These are phyloP conservation scores for Drosophila busckii DNA, from an alignment of 1,140 invertebrate genomes.

Conservation along the genomic window DNA sequence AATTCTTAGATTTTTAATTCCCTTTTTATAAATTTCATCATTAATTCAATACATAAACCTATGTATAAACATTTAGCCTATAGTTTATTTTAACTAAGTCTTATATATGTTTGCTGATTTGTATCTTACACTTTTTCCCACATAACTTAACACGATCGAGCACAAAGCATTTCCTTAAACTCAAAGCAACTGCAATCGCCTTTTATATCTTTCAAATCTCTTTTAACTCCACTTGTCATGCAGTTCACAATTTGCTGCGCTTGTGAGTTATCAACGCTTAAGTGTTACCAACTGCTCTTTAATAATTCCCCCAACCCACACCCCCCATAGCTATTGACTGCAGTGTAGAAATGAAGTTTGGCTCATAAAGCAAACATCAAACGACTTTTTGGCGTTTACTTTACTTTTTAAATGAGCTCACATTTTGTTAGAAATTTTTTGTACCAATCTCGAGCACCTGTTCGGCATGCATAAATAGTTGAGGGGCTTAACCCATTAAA, in stretches of 20 bases:
- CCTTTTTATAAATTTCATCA: no score
- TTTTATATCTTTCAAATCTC: background rate
- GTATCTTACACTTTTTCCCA: no score
- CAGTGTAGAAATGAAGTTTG: conserved; percentile 35
- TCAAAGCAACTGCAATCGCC: no score
- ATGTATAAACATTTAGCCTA: no score
- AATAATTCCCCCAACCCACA: conserved; percentile 12
- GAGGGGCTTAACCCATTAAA: background rate
- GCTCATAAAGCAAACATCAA: conserved; percentile 67
- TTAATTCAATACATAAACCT: no score
- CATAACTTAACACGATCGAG: no score
- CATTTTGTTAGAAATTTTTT: conserved; percentile 67
- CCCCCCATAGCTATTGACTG: background rate
- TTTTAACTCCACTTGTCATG: conserved; percentile 20
- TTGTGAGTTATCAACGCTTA: conserved; percentile 4
- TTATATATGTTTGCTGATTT: no score
- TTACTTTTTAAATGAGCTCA: conserved; percentile 67
- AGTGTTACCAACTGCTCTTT: conserved; percentile 18
- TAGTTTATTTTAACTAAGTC: no score
- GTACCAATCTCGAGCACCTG: conserved; percentile 17
- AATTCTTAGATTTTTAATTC: no score
- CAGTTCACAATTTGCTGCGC: conserved; percentile 7
- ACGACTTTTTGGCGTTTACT: conserved; percentile 45
- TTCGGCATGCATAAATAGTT: conserved; percentile 31
- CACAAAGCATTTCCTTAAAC: no score